Conservation (phyloP, 1,140 invertebrate genomes). For the Pogonognathellus flavescens region DNA sequence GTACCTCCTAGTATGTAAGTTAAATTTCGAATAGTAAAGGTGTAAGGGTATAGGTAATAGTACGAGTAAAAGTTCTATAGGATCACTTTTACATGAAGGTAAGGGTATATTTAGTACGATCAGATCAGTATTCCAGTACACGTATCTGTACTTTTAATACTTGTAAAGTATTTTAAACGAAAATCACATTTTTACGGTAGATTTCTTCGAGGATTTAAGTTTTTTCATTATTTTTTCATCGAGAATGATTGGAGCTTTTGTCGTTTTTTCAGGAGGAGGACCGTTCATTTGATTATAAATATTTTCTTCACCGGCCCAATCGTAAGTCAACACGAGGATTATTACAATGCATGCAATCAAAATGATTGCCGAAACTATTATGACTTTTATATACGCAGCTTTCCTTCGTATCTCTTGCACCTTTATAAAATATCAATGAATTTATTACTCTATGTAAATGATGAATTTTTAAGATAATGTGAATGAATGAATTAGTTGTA, state of each 20-base stretch:
- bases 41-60: too few relatives aligned
- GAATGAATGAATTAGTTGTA: too few relatives aligned
- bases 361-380: conserved; percentile 49
- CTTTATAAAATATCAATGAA: conserved; percentile 10
- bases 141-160: not conserved
- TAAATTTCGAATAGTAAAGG: too few relatives aligned
- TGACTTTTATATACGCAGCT: conserved; percentile 34
- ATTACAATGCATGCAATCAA: conserved; percentile 4
- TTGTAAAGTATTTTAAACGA: not conserved
- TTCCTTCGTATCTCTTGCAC: conserved; percentile 58
- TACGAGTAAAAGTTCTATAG: too few relatives aligned
- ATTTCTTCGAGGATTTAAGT: not conserved
- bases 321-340: not conserved
- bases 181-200: conserved; percentile 11
- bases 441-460: too few relatives aligned
- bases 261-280: conserved; percentile 5
- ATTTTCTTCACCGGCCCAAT: conserved; percentile 8
- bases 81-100: too few relatives aligned
- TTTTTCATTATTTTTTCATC: conserved; percentile 7
- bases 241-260: not conserved
- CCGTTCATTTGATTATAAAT: not conserved
- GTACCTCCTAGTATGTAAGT: too few relatives aligned
- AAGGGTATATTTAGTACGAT: too few relatives aligned
- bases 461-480: too few relatives aligned
- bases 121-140: not conserved